These are phyloP conservation scores for Drosophila bunnanda DNA, from an alignment of 2,888 invertebrate species.

Conservation along the genomic window DNA sequence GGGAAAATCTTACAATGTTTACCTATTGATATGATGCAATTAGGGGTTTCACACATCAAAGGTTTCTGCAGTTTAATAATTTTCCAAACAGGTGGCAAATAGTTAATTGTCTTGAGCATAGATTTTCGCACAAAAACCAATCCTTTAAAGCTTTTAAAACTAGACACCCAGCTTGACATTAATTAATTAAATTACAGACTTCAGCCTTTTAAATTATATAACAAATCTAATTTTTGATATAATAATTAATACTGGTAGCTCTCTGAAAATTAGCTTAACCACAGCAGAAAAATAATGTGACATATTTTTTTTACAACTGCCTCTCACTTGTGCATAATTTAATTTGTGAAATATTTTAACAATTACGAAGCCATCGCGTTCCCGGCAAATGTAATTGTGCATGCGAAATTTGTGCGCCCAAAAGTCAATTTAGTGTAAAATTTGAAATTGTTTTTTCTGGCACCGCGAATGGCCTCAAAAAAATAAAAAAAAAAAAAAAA, in stretches of 20 bases:
- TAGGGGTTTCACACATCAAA: not conserved
- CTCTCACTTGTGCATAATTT: constrained; percentile 38
- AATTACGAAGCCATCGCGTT: constrained; percentile 28
- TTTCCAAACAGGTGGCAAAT: not conserved
- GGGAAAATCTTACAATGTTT: not conserved
- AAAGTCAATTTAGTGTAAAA: constrained; percentile 78
- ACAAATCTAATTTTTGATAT: not conserved
- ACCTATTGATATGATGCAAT: not conserved
- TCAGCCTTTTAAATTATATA: not conserved
- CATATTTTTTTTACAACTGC: constrained; percentile 19
- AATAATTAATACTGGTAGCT: constrained; percentile 1
- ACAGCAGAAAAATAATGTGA: constrained; percentile 18
- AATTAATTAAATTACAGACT: no score
- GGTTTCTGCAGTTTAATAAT: not conserved
- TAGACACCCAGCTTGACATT: not conserved
- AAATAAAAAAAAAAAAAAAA: constrained; percentile 24
- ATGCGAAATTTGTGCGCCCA: constrained; percentile 64
- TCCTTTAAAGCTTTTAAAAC: not conserved
- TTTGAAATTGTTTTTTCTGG: constrained; percentile 54
- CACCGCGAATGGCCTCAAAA: constrained; percentile 16
- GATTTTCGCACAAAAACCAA: not conserved
- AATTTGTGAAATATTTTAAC: constrained; percentile 48
- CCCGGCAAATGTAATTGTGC: constrained; percentile 72
- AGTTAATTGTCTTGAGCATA: not conserved
- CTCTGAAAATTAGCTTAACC: constrained; percentile 14